phyloP scores from a whole-genome alignment of 64 coral and sea anemone species.

The Stichodactyla mertensii region DNA sequence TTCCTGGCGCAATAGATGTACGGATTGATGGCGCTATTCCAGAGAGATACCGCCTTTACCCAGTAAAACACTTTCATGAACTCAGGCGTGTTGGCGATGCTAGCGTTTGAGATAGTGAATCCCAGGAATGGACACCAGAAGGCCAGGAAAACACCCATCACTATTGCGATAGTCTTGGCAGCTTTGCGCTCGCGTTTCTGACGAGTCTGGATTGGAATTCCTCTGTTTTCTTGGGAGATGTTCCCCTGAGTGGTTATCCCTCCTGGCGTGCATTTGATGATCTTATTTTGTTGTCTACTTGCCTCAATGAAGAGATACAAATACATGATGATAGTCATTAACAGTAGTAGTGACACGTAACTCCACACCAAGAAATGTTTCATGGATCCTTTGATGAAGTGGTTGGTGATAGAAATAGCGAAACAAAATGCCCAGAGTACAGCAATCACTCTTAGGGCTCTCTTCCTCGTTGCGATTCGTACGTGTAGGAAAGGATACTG shows the following conservation, averaged over 20 bases:
- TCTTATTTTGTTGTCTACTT: conserved; percentile 8
- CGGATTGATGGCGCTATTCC: conserved; percentile 37
- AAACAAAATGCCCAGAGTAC: conserved; percentile 21
- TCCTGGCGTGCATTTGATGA: not conserved
- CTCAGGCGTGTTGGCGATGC: not conserved
- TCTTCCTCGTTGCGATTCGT: not conserved
- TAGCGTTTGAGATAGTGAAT: not conserved
- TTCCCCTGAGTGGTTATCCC: no score
- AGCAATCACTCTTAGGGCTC: conserved; percentile 23
- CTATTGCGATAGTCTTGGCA: conserved; percentile 36
- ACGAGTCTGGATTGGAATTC: not conserved
- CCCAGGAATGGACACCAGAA: conserved; percentile 28
- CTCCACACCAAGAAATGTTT: not conserved
- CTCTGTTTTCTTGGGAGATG: no score
- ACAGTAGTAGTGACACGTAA: not conserved
- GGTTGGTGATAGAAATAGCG: not conserved
- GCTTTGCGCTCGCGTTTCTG: conserved; percentile 26
- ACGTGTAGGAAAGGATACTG: conserved; percentile 24
- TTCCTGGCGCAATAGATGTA: conserved; percentile 49
- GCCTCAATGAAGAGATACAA: conserved; percentile 34
- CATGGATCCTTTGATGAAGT: not conserved
- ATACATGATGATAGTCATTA: conserved; percentile 28
- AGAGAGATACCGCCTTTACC: conserved; percentile 11
- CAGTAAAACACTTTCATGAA: conserved; percentile 26
- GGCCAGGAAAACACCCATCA: conserved; percentile 20